phyloP scores from a whole-genome alignment of 2,797 vertebrate genomes.

The Taenioides sp. region DNA sequence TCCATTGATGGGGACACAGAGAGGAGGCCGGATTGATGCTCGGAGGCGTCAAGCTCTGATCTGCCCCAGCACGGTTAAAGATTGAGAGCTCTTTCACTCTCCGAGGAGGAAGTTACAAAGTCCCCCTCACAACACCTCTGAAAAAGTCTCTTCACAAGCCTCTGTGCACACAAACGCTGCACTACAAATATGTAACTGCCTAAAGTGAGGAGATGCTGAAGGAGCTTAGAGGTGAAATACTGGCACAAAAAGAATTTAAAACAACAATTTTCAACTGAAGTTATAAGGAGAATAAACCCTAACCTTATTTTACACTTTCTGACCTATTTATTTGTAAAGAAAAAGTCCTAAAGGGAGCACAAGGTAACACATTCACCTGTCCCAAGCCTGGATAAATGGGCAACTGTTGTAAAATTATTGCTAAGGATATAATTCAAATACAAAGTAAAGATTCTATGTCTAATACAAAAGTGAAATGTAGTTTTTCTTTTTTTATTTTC shows the following conservation, averaged over 20 bases:
- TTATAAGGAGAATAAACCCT: not conserved
- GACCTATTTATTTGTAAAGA: not conserved
- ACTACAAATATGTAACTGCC: slow-evolving; percentile 3
- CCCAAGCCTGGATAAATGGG: not conserved
- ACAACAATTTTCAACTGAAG: not conserved
- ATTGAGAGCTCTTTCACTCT: slow-evolving; percentile 64
- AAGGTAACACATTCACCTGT: not conserved
- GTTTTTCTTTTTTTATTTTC: not conserved
- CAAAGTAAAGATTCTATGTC: not conserved
- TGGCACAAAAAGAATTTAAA: not conserved
- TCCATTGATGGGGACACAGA: slow-evolving; percentile 62
- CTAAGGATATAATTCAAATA: not conserved
- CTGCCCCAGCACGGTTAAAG: slow-evolving; percentile 52
- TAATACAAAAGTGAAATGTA: not conserved
- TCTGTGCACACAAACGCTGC: not conserved
- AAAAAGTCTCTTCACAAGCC: not conserved
- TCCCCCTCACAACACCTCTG: slow-evolving; percentile 1
- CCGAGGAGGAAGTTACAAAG: slow-evolving; percentile 49
- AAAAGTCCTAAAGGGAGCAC: not conserved
- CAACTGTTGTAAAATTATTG: not conserved
- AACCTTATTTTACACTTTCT: too few relatives aligned
- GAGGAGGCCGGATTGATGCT: slow-evolving; percentile 68
- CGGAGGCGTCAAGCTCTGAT: slow-evolving; percentile 61
- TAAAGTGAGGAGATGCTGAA: not conserved
- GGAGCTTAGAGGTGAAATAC: not conserved